Evolutionary conservation across 2,888 invertebrate species (phyloP), one percentile per base, ranked within the genome.

Genomic region (Cantharis rufa): DNA sequence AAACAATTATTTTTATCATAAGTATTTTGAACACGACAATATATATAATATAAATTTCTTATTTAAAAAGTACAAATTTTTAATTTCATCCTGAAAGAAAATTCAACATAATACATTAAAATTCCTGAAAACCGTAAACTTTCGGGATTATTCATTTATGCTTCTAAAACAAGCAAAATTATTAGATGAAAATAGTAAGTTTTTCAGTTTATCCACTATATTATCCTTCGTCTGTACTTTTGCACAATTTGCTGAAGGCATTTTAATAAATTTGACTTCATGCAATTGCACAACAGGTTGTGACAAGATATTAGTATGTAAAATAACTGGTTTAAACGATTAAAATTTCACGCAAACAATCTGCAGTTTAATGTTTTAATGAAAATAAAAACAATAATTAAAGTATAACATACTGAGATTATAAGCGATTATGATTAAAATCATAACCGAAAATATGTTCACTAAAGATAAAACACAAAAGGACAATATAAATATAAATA

Each of bases 401-500:
- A 48, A 7, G 48, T 48, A n/a, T 48, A 48, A 48, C 48, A n/a
- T 48, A 48, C n/a, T 48, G 48, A 48, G 48, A 48, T 48, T 48
- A 48, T n/a, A n/a, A 48, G 1, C 48, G n/a, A 48, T 48, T 48
- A n/a, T 48, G 48, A 48, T 48, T n/a, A 66, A 21, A 66, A 13
- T 66, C 24, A 21, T 66, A 66, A 66, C 64, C n/a, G n/a, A 48
- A 48, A 48, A n/a, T n/a, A 66, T 13, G 15, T n/a, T 11, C 64
- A 66, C n/a, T 66, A 15, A 66, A 66, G 21, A 66, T 66, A 11
- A 66, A 11, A 24, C 24, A 21, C 64, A 21, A 21, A 66, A 66
- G 21, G 21, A 66, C 62, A 69, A 70, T 74, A 71, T 74, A 76
- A 76, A 78, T 76, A 78, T 71, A 69, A 75, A 71, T 68, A 78